phyloP scores from a whole-genome alignment of 2,113 vertebrate species.

The Sapayoa aenigma region DNA sequence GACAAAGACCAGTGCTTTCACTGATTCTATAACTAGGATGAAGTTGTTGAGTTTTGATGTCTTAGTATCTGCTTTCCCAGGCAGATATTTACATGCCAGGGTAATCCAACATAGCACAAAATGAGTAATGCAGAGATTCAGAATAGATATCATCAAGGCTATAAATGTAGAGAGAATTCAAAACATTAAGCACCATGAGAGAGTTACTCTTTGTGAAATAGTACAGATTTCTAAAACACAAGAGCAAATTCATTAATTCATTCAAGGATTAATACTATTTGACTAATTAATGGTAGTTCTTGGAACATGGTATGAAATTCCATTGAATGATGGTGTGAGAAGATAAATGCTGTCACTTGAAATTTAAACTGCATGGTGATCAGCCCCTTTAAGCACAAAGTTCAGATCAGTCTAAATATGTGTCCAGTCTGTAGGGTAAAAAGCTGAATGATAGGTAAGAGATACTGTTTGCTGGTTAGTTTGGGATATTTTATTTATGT shows the following conservation, averaged over 20 bases:
- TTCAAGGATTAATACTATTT: background rate
- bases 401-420: background rate
- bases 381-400: background rate
- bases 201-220: background rate
- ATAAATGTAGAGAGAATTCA: background rate
- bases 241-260: background rate
- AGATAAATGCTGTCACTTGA: background rate
- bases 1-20: constrained; percentile 13
- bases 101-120: background rate
- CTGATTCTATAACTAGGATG: background rate
- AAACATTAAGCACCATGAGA: background rate
- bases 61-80: background rate
- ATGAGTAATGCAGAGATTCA: background rate
- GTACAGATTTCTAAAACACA: background rate
- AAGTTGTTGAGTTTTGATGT: background rate
- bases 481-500: background rate
- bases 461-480: background rate
- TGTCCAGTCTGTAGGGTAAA: background rate
- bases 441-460: background rate
- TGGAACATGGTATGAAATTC: background rate
- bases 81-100: background rate
- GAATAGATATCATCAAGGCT: background rate
- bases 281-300: background rate
- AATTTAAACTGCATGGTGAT: background rate
- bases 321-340: background rate